Conservation (phyloP, 2,797 vertebrate genomes). For the Rallus crepitans region DNA sequence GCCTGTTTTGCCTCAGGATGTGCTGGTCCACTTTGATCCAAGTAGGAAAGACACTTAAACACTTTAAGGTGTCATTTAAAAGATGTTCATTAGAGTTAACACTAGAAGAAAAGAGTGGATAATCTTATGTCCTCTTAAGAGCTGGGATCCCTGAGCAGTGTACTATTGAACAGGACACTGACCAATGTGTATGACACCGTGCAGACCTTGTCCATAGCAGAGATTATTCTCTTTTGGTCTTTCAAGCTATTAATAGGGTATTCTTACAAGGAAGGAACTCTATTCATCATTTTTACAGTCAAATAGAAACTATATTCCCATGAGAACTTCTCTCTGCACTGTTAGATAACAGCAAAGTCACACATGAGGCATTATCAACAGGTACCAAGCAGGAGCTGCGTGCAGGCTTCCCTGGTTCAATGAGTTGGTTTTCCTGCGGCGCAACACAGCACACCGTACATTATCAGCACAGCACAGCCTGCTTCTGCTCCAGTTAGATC, state of each 20-base stretch:
- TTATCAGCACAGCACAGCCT: neutral
- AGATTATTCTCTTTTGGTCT: neutral
- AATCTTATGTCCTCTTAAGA: neutral
- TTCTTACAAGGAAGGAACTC: neutral
- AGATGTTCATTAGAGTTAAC: neutral
- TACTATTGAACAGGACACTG: neutral
- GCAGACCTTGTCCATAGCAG: neutral
- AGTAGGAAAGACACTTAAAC: neutral
- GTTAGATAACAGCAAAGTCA: neutral
- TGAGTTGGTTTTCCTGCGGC: neutral
- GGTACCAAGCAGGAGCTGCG: neutral
- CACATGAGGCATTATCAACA: accelerated
- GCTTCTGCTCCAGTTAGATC: neutral
- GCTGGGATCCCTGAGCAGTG: neutral
- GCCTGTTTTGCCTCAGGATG: neutral
- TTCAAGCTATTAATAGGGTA: neutral
- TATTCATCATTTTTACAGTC: neutral
- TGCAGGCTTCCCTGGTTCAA: neutral
- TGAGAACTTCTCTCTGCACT: neutral
- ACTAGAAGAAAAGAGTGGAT: neutral
- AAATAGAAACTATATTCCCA: neutral
- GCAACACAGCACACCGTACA: accelerated
- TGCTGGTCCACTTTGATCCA: neutral
- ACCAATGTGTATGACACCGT: accelerated
- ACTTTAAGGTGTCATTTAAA: neutral